Conservation (phyloP, 2,888 invertebrate genomes). For the Alentia gelatinosa region DNA sequence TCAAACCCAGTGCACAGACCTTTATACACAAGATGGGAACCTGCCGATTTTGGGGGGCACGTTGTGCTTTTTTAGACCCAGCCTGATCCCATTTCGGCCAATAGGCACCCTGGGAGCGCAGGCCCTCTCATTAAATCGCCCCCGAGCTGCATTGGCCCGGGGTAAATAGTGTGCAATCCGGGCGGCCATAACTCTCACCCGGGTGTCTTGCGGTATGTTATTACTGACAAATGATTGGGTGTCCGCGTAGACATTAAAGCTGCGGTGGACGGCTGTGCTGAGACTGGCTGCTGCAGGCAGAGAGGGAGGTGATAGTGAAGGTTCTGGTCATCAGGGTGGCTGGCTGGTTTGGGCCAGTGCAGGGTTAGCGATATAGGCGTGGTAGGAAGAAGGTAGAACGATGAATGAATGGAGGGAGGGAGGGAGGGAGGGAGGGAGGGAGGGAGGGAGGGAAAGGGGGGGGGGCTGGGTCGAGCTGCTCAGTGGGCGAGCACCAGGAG, state of each 20-base stretch:
- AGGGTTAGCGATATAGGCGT: background rate
- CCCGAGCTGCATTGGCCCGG: background rate
- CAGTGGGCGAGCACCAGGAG: background rate
- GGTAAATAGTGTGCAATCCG: conserved; percentile 13
- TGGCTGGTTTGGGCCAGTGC: background rate
- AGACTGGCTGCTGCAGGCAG: background rate
- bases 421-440: background rate
- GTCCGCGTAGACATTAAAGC: background rate
- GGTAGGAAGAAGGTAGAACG: background rate
- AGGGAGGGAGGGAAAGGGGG: background rate
- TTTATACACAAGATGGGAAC: background rate
- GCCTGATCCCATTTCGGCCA: background rate
- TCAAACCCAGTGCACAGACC: background rate
- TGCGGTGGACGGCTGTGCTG: background rate
- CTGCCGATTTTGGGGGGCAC: background rate
- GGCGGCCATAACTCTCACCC: background rate
- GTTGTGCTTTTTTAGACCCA: background rate
- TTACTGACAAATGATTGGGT: conserved; percentile 28
- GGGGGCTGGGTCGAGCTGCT: background rate
- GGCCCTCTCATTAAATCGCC: background rate
- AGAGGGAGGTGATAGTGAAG: no score
- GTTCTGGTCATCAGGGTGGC: background rate
- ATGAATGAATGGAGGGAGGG: background rate
- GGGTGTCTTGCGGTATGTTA: conserved; percentile 34
- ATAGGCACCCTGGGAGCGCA: background rate